Percentiles rank a stretch among this genome's conserved stretches.
Conservation (phyloP, 2,888 invertebrate species). For the Doris montereyensis region DNA sequence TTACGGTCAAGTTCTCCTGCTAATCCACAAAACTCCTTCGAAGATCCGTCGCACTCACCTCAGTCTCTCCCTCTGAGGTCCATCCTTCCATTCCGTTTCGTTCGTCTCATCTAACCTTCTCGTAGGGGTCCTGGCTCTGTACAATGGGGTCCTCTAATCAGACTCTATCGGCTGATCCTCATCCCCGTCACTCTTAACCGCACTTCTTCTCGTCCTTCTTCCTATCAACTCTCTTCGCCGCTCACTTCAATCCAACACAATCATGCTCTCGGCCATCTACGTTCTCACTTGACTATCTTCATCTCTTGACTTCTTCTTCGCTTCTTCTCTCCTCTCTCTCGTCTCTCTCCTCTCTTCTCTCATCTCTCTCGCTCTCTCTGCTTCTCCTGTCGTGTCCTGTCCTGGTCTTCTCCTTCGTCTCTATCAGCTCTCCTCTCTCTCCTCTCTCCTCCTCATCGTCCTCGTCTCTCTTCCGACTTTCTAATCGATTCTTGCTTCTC, state of each 20-base stretch:
- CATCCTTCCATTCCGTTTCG: no score
- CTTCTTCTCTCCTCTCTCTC: neutral
- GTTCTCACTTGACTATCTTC: neutral
- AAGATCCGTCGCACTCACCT: no score
- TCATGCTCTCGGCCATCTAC: neutral
- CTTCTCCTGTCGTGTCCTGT: neutral
- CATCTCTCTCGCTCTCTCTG: neutral
- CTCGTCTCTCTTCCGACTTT: neutral
- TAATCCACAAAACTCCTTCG: no score
- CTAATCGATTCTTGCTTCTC: no score
- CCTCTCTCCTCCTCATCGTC: neutral
- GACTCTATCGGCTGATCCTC: neutral
- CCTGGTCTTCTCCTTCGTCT: neutral
- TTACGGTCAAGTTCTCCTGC: no score
- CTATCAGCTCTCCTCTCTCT: neutral
- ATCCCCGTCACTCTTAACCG: neutral
- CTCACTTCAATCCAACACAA: neutral
- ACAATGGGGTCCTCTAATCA: conserved; percentile 1
- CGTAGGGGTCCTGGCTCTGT: no score
- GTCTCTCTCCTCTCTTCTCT: neutral
- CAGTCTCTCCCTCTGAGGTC: no score
- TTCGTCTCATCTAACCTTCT: no score
- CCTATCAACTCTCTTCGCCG: neutral
- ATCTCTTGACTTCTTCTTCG: neutral
- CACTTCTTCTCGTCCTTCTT: neutral